phyloP scores from a whole-genome alignment of 2,797 vertebrate genomes.

The Phataginus tetradactyla region DNA sequence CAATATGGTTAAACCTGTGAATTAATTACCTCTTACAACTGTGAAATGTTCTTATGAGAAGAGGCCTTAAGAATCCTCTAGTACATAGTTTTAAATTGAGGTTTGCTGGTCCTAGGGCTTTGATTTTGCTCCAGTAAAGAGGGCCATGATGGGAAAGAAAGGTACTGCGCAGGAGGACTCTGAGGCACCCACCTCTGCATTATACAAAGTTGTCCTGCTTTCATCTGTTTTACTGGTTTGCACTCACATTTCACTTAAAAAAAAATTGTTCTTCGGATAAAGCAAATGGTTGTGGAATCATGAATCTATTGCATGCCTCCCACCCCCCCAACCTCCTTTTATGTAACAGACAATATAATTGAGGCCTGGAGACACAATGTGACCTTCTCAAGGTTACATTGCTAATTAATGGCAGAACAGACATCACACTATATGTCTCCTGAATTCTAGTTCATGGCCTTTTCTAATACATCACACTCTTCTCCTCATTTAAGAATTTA shows the following conservation, averaged over 20 bases:
- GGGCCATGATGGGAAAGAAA: not conserved
- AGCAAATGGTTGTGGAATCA: slow-evolving; percentile 54
- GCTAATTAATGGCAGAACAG: slow-evolving; percentile 72
- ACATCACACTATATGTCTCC: slow-evolving; percentile 61
- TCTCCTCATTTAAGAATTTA: slow-evolving; percentile 61
- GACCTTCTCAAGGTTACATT: slow-evolving; percentile 73
- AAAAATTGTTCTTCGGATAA: slow-evolving; percentile 12
- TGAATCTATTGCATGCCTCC: not conserved
- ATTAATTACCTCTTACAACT: slow-evolving; percentile 62
- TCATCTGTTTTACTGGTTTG: slow-evolving; percentile 49
- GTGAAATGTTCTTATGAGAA: slow-evolving; percentile 60
- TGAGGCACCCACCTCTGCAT: not conserved
- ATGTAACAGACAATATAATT: slow-evolving; percentile 61
- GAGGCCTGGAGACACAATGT: slow-evolving; percentile 65
- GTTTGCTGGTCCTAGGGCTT: slow-evolving; percentile 46
- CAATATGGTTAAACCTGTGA: slow-evolving; percentile 63
- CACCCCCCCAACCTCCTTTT: not conserved
- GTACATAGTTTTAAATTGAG: slow-evolving; percentile 59
- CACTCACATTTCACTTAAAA: slow-evolving; percentile 47
- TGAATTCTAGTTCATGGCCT: slow-evolving; percentile 59
- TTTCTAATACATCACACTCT: slow-evolving; percentile 63
- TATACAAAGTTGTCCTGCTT: not conserved
- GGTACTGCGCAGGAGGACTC: not conserved
- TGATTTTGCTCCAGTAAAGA: slow-evolving; percentile 62
- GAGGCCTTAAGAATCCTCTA: slow-evolving; percentile 3